Percentiles rank a stretch among this genome's conserved stretches.
Evolutionary conservation across 2,797 vertebrate species (phyloP).

Genomic region (Nannoperca obscura): DNA sequence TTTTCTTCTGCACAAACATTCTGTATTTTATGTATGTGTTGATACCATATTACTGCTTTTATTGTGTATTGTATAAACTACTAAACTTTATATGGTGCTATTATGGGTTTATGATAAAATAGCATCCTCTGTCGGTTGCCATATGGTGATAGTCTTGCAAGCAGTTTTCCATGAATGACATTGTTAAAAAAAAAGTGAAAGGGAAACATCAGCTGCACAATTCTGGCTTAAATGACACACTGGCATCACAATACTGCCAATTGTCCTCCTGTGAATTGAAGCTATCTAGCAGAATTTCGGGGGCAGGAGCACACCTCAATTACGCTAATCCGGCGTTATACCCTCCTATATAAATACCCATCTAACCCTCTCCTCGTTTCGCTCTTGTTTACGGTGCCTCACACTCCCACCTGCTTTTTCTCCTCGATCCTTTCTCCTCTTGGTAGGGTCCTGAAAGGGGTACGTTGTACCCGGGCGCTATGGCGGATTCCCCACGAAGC

Average conservation of each 20-base stretch:
- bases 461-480: no score
- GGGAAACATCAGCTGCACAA: background rate
- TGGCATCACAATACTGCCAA: background rate
- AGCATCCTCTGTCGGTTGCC: background rate
- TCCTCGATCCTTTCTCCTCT: no score
- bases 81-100: background rate
- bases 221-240: background rate
- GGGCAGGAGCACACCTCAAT: no score
- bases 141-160: background rate
- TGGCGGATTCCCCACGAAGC: no score
- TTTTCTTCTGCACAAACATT: background rate
- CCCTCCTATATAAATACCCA: no score
- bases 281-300: no score
- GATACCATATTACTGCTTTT: background rate
- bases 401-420: no score
- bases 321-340: no score
- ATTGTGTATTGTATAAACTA: background rate
- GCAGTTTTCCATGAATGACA: background rate
- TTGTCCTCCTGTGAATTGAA: background rate
- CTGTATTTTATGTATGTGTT: background rate
- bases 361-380: no score
- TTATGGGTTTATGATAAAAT: slow-evolving; percentile 2
- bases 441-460: no score
- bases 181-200: background rate
- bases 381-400: no score